Conservation (phyloP, 2,888 invertebrate species). For the Drosophila greeni region DNA sequence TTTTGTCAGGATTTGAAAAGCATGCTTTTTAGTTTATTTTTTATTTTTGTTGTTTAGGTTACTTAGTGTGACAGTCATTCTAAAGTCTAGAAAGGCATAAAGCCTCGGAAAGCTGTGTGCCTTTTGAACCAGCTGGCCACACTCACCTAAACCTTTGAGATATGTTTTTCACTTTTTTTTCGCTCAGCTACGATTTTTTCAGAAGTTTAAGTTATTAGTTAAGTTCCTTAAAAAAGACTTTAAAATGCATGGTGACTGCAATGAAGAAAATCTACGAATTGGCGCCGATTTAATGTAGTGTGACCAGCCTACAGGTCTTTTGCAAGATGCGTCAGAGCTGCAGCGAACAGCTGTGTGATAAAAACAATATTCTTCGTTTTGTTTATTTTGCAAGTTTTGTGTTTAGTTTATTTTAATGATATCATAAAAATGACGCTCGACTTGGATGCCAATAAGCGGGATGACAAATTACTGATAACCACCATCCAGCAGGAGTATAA, state of each 20-base stretch:
- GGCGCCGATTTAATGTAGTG: not conserved
- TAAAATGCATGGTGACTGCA: too few relatives aligned
- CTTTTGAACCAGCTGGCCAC: too few relatives aligned
- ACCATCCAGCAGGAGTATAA: constrained; percentile 92
- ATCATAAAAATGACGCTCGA: constrained; percentile 74
- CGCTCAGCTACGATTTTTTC: not conserved
- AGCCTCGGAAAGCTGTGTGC: not conserved
- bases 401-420: constrained; percentile 16
- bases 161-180: not conserved
- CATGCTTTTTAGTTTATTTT: constrained; percentile 20
- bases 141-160: too few relatives aligned
- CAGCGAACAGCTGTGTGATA: constrained; percentile 13
- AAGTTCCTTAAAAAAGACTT: not conserved
- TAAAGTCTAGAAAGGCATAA: not conserved
- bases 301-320: not conserved
- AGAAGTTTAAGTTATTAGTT: too few relatives aligned
- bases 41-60: constrained; percentile 4
- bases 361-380: constrained; percentile 11
- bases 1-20: constrained; percentile 16
- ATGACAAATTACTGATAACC: constrained; percentile 85
- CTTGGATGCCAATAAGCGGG: constrained; percentile 67
- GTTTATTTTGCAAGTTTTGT: constrained; percentile 25
- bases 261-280: not conserved
- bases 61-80: not conserved
- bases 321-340: constrained; percentile 2